Percentiles rank a stretch among this genome's conserved stretches.
These are phyloP conservation scores for Coccyzus lansbergi DNA, from an alignment of 2,797 vertebrate species.

Conservation along the genomic window DNA sequence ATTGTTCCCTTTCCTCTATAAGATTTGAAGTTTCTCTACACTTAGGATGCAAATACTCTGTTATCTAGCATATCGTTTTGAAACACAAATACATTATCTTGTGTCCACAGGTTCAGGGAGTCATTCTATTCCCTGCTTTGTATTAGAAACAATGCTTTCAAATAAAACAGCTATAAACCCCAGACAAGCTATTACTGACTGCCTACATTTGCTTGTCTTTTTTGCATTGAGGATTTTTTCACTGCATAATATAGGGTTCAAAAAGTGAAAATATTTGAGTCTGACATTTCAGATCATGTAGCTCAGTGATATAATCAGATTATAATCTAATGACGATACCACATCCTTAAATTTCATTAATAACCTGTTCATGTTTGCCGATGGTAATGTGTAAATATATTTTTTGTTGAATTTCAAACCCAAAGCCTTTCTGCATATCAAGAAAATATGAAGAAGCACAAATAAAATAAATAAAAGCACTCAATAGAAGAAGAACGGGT, in stretches of 20 bases:
- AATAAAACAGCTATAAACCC: background rate
- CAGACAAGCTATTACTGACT: background rate
- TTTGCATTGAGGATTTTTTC: background rate
- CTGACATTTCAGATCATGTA: background rate
- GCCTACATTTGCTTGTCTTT: background rate
- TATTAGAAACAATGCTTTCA: background rate
- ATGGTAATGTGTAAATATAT: background rate
- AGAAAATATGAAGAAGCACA: background rate
- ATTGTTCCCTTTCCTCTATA: background rate
- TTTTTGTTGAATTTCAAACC: background rate
- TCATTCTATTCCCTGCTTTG: background rate
- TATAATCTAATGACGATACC: background rate
- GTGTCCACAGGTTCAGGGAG: background rate
- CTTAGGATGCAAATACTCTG: background rate
- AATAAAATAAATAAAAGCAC: background rate
- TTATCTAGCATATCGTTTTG: background rate
- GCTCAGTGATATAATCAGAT: background rate
- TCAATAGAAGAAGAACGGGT: background rate
- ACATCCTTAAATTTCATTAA: background rate
- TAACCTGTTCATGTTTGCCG: background rate
- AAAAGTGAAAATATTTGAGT: background rate
- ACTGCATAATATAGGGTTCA: background rate
- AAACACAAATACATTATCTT: background rate
- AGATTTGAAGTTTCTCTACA: background rate
- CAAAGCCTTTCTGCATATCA: background rate